Percentiles rank a stretch among this genome's conserved stretches.
These are phyloP conservation scores for Synanthedon tipuliformis DNA, from an alignment of 2,888 invertebrate species.

Conservation along the genomic window DNA sequence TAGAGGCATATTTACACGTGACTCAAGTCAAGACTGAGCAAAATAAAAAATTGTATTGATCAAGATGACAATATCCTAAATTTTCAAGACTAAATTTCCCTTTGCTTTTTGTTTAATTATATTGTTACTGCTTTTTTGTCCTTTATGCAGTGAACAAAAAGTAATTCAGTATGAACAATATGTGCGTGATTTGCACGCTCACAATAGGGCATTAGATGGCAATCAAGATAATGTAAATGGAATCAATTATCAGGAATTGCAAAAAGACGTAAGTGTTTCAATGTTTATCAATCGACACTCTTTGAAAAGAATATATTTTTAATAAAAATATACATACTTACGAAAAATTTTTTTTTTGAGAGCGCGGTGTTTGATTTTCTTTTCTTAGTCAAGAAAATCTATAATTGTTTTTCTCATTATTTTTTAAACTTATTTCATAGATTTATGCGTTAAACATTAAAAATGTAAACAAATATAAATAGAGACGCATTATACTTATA, in stretches of 20 bases:
- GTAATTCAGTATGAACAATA: constrained; percentile 58
- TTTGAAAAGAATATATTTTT: no score
- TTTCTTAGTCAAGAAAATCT: no score
- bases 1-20: no score
- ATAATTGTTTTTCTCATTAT: no score
- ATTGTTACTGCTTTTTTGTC: not conserved
- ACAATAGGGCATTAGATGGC: constrained; percentile 31
- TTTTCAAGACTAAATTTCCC: not conserved
- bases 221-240: constrained; percentile 34
- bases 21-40: not conserved
- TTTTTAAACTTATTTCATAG: no score
- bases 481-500: no score
- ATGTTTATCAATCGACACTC: not conserved
- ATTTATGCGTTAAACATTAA: no score
- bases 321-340: no score
- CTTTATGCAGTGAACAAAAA: constrained; percentile 48
- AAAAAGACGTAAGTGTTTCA: constrained; percentile 39
- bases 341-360: no score
- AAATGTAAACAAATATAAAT: no score
- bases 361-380: no score
- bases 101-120: not conserved
- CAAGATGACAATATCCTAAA: no score
- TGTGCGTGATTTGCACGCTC: constrained; percentile 41
- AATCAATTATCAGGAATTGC: constrained; percentile 43
- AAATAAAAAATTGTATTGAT: not conserved